Base-by-base conservation (phyloP, 2,113 vertebrate species). In the Boulengeromyrus knoepffleri region DNA sequence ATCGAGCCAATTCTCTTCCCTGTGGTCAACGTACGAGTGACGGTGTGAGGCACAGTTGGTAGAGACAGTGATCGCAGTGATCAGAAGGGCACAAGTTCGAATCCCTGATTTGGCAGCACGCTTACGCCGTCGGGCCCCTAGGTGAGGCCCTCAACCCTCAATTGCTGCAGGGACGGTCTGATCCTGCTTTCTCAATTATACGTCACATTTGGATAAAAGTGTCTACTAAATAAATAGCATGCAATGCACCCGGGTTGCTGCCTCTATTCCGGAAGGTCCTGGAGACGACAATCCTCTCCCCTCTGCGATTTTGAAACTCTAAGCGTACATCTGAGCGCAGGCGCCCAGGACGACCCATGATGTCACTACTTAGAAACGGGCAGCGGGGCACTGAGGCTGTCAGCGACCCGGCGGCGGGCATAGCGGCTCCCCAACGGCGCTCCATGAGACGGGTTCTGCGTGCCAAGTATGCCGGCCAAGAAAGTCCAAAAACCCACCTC, bases 381-480 rank as follows among this genome's bases (percentile, higher is more conserved):
- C 89, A 24, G 31, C 24, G 36, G 1, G 77, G 80, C 85, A 31
- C 49, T 9, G 19, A 21, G n/a, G 85, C 85, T 36, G 27, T 53
- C 50, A 52, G 50, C 47, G 7, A 49, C n/a, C 46, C 50, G 85
- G 12, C 15, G 27, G 2, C 17, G 36, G 39, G 50, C 53, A 31
- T 17, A 24, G 52, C 19, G 8, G 46, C 24, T 24, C 45, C 31
- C 42, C 42, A 12, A 13, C 3, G 31, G 42, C 9, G 62, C 88
- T 62, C 80, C 36, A 21, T 24, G 49, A 47, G 77, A 85, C 89
- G 36, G 49, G 53, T 13, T 5, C 52, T 21, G 56, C 24, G 19
- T 53, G 50, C 80, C 52, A 84, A 83, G 89, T 83, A 85, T 83
- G 49, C 80, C 89, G 31, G 89, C 89, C 89, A 85, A 85, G 77